Evolutionary conservation across 1,140 invertebrate genomes (phyloP).

Genomic region (Drosophila prosaltans): DNA sequence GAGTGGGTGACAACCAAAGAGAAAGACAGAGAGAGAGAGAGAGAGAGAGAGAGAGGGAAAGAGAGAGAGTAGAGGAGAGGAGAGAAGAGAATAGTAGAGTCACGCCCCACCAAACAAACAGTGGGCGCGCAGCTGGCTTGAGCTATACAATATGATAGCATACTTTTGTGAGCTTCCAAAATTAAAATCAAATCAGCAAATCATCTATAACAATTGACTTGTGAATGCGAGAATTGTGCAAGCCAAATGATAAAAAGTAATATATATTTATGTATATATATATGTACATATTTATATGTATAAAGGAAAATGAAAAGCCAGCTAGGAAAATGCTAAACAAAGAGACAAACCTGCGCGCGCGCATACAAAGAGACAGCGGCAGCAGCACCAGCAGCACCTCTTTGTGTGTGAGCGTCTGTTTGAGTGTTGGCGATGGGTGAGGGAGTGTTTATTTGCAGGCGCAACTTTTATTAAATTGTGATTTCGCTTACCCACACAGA

Average conservation of each 20-base stretch:
- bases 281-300: slow-evolving; percentile 23
- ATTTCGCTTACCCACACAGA: slow-evolving; percentile 62
- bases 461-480: slow-evolving; percentile 80
- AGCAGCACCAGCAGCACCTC: slow-evolving; percentile 22
- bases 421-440: neutral
- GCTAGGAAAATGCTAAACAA: slow-evolving; percentile 36
- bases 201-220: slow-evolving; percentile 58
- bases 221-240: slow-evolving; percentile 50
- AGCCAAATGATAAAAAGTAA: slow-evolving; percentile 22
- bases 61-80: neutral
- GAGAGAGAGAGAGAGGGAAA: neutral
- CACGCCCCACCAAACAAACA: slow-evolving; percentile 35
- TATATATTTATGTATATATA: slow-evolving; percentile 4
- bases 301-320: slow-evolving; percentile 40
- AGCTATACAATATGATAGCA: slow-evolving; percentile 41
- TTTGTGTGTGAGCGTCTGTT: slow-evolving; percentile 15
- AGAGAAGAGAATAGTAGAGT: slow-evolving; percentile 11
- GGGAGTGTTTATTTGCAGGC: slow-evolving; percentile 76
- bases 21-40: neutral
- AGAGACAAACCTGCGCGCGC: slow-evolving; percentile 50
- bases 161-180: slow-evolving; percentile 38
- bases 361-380: slow-evolving; percentile 38
- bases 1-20: neutral
- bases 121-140: slow-evolving; percentile 14
- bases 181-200: slow-evolving; percentile 60